These are phyloP conservation scores for Philhelius pedissequus DNA, from an alignment of 2,888 invertebrate species.

Conservation along the genomic window DNA sequence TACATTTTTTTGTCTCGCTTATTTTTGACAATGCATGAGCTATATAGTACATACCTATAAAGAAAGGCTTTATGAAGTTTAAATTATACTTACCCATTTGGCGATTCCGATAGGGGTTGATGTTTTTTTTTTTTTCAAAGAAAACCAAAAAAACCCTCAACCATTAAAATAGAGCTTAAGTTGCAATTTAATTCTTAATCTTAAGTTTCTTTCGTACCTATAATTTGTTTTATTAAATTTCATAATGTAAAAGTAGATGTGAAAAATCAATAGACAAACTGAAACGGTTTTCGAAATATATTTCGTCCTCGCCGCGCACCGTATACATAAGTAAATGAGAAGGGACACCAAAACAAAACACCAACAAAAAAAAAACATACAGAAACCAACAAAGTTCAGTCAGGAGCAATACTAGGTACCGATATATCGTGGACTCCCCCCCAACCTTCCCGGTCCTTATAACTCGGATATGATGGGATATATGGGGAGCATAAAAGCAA, in stretches of 20 bases:
- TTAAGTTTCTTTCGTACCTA: slow-evolving; percentile 41
- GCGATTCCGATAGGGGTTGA: not conserved
- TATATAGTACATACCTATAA: too few species aligned
- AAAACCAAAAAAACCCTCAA: slow-evolving; percentile 17
- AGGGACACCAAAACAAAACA: slow-evolving; percentile 33
- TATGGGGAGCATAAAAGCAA: slow-evolving; percentile 43
- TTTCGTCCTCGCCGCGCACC: slow-evolving; percentile 14
- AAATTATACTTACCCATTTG: not conserved
- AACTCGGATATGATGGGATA: slow-evolving; percentile 12
- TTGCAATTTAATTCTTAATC: slow-evolving; percentile 51
- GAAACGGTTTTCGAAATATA: slow-evolving; percentile 54
- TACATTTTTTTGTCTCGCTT: not conserved
- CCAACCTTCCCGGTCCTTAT: not conserved
- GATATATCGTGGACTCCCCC: not conserved
- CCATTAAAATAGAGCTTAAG: slow-evolving; percentile 39
- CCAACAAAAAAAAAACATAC: slow-evolving; percentile 12
- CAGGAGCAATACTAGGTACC: not conserved
- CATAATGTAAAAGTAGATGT: slow-evolving; percentile 11
- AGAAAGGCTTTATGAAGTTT: not conserved
- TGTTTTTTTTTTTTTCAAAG: not conserved
- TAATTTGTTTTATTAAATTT: not conserved
- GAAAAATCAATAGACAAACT: slow-evolving; percentile 67
- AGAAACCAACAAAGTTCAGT: slow-evolving; percentile 46
- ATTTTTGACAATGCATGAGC: not conserved
- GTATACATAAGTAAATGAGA: slow-evolving; percentile 40